phyloP scores from a whole-genome alignment of 2,797 vertebrate genomes.

The Podargus strigoides region DNA sequence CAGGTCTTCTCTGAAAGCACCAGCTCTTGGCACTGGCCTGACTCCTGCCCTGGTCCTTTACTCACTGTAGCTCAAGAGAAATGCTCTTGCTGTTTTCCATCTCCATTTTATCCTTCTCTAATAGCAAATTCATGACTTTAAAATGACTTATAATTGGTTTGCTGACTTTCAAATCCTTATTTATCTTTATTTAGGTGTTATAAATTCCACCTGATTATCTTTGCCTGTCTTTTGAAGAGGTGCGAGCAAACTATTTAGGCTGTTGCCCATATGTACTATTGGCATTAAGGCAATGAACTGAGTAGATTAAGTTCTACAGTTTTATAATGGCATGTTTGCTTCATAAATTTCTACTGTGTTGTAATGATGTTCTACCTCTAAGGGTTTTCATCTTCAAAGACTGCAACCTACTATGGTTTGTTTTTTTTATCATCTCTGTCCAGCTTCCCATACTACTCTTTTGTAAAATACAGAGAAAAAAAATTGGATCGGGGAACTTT shows the following conservation, averaged over 20 bases:
- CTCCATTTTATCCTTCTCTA: not conserved
- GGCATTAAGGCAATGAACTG: not conserved
- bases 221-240: not conserved
- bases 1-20: not conserved
- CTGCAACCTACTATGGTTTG: not conserved
- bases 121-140: not conserved
- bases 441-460: not conserved
- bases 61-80: not conserved
- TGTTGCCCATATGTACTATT: not conserved
- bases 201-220: not conserved
- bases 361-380: not conserved
- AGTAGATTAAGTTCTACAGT: not conserved
- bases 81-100: not conserved
- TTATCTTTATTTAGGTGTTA: not conserved
- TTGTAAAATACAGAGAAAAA: not conserved
- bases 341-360: not conserved
- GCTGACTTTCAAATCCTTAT: conserved; percentile 3
- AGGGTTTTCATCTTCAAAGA: not conserved
- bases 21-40: not conserved
- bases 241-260: not conserved
- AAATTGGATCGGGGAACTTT: not conserved
- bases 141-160: not conserved
- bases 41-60: not conserved
- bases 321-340: not conserved
- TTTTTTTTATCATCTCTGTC: not conserved